Evolutionary conservation across 2,888 invertebrate genomes (phyloP).

Genomic region (Anarsia innoxiella): DNA sequence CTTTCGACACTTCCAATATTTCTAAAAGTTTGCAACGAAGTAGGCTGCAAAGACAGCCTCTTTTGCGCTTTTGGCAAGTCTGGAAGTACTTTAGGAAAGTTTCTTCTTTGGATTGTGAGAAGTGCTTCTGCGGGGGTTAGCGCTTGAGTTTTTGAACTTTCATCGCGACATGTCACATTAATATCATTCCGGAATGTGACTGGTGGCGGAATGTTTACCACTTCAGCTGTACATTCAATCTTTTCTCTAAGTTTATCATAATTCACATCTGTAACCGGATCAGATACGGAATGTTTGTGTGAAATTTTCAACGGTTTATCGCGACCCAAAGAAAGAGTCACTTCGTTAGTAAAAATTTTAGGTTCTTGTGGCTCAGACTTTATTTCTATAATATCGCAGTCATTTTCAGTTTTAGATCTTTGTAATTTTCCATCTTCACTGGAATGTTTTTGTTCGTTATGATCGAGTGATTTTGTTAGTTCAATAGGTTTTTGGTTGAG

Average conservation of each 20-base stretch:
- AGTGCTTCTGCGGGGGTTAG: conserved; percentile 82
- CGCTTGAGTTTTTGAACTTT: conserved; percentile 45
- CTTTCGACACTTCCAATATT: conserved; percentile 39
- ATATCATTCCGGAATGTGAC: conserved; percentile 75
- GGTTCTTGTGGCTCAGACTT: conserved; percentile 23
- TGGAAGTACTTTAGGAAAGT: conserved; percentile 91
- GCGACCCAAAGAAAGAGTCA: conserved; percentile 47
- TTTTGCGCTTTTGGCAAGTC: conserved; percentile 79
- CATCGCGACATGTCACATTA: conserved; percentile 84
- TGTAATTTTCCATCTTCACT: conserved; percentile 40
- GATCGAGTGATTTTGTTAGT: conserved; percentile 78
- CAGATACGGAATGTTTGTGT: conserved; percentile 80
- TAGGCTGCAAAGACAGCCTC: conserved; percentile 79
- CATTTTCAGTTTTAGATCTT: conserved; percentile 61
- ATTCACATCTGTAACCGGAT: conserved; percentile 78
- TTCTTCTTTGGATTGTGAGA: conserved; percentile 82
- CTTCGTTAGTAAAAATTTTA: conserved; percentile 52
- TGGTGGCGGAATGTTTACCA: conserved; percentile 56
- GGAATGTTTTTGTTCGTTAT: conserved; percentile 48
- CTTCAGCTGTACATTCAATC: conserved; percentile 33
- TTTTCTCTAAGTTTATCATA: conserved; percentile 55
- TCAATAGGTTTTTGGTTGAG: conserved; percentile 86
- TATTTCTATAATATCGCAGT: conserved; percentile 27
- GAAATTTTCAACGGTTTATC: conserved; percentile 67
- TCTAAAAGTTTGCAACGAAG: conserved; percentile 55